Percentiles rank a stretch among this genome's conserved stretches.
Evolutionary conservation across 2,113 vertebrate genomes (phyloP).

Genomic region (Menidia beryllina): DNA sequence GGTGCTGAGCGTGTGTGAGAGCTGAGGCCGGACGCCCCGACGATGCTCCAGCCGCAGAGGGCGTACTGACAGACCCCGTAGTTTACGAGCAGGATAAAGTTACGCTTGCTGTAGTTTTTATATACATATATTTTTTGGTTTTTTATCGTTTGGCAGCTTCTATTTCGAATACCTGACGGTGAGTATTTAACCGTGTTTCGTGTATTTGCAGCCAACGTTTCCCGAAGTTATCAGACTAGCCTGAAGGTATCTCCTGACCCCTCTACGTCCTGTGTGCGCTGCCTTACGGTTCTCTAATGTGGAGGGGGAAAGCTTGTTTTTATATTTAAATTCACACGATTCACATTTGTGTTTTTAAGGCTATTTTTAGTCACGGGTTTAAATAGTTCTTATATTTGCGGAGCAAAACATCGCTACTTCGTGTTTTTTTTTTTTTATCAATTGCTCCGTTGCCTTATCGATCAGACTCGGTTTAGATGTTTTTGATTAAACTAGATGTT

Average conservation of each 20-base stretch:
- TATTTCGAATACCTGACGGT: slow-evolving; percentile 45
- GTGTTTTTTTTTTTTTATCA: background rate
- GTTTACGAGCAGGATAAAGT: slow-evolving; percentile 7
- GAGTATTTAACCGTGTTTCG: slow-evolving; percentile 39
- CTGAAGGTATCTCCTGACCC: slow-evolving; percentile 63
- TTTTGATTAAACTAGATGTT: background rate
- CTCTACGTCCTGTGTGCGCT: slow-evolving; percentile 21
- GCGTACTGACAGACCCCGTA: slow-evolving; percentile 34
- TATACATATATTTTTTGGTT: background rate
- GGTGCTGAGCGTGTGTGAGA: slow-evolving; percentile 27
- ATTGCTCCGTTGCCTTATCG: background rate
- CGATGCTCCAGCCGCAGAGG: slow-evolving; percentile 50
- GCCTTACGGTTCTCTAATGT: background rate
- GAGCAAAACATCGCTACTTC: background rate
- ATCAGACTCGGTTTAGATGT: background rate
- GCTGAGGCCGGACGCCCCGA: slow-evolving; percentile 43
- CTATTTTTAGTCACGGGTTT: background rate
- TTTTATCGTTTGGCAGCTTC: slow-evolving; percentile 6
- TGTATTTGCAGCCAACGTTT: slow-evolving; percentile 11
- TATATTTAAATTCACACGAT: no score
- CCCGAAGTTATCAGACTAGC: slow-evolving; percentile 49
- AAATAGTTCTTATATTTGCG: background rate
- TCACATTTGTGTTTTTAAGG: background rate
- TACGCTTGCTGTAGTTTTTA: background rate
- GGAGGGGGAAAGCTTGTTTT: no score